A percentile compares a stretch with the other conserved stretches of the same genome.
These are phyloP conservation scores for Theretra japonica DNA, from an alignment of 2,888 invertebrate genomes.

Conservation along the genomic window DNA sequence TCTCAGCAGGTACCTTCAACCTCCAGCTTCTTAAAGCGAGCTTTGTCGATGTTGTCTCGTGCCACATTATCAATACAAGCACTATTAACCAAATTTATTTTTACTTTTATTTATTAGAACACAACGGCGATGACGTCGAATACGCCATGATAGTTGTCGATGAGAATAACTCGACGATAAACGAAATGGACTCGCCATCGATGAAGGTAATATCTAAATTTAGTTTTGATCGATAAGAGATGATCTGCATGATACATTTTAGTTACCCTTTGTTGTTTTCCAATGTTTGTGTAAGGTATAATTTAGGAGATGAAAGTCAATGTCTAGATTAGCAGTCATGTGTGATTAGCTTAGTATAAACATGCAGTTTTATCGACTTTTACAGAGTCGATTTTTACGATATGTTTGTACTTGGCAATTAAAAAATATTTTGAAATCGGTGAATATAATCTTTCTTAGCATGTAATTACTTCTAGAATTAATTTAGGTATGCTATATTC, in stretches of 20 bases:
- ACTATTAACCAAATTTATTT: constrained; percentile 20
- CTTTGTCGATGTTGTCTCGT: constrained; percentile 71
- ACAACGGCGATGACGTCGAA: constrained; percentile 91
- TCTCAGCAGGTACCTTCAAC: constrained; percentile 32
- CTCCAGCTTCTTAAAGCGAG: constrained; percentile 72
- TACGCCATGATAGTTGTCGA: constrained; percentile 96
- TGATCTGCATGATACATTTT: constrained; percentile 29
- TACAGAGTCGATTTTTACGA: too few relatives aligned
- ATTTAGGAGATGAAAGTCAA: not conserved
- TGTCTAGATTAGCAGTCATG: not conserved
- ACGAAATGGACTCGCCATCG: constrained; percentile 93
- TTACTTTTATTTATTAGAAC: constrained; percentile 59
- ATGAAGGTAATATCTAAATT: constrained; percentile 88
- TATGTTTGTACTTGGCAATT: constrained; percentile 5
- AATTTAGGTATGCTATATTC: constrained; percentile 27
- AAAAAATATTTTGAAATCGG: not conserved
- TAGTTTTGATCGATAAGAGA: constrained; percentile 3
- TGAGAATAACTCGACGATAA: constrained; percentile 93
- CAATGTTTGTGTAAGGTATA: constrained; percentile 39
- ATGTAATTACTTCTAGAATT: constrained; percentile 40
- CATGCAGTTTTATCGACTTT: not conserved
- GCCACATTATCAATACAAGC: constrained; percentile 10
- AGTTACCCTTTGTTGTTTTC: constrained; percentile 34
- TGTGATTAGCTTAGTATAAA: constrained; percentile 8
- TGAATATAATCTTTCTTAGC: constrained; percentile 36